Evolutionary conservation across 2,797 vertebrate species (phyloP), one percentile per base, ranked within the genome.

Genomic region (Darevskia mixta): DNA sequence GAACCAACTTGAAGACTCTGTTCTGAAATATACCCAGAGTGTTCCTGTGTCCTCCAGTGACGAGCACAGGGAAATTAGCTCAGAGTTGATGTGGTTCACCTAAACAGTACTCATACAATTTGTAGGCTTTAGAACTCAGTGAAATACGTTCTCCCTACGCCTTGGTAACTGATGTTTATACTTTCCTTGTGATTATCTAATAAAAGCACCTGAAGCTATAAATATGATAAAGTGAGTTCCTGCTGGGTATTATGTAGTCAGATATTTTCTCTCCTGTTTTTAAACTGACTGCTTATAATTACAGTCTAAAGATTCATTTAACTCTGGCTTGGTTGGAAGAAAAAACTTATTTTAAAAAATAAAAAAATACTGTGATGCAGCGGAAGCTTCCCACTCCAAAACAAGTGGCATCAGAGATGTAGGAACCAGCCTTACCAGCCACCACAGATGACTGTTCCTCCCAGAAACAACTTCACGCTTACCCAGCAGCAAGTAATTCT

Each of bases 121-220:
- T 79, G 77, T 72, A 79, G 76, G 72, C 23, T 72, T 79, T 43
- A 85, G 27, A 69, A 69, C 27, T 27, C 23, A 79, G n/a, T 49
- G 88, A 41, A 83, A 87, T 92, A 1, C 79, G 25, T 38, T 95
- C 89, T 86, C 76, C 80, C n/a, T 78, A 88, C 75, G 94, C 92
- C 11, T 81, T 91, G 27, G 35, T 93, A 90, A 72, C 55, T 64
- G 87, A 88, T 88, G 76, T 87, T 82, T 87, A 89, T 90, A 27
- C 29, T 94, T 91, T 90, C 93, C 90, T 92, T 95, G 87, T 92
- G 86, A 90, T 90, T 94, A 92, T 91, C 73, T 93, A 82, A 91
- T 90, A 91, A 83, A 11, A 43, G 23, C 87, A 90, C 66, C 13
- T 88, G 25, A 87, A 93, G 89, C 89, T 94, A 86, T 81, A 93